phyloP scores from a whole-genome alignment of 2,113 vertebrate species.

The Lepisosteus oculatus region DNA sequence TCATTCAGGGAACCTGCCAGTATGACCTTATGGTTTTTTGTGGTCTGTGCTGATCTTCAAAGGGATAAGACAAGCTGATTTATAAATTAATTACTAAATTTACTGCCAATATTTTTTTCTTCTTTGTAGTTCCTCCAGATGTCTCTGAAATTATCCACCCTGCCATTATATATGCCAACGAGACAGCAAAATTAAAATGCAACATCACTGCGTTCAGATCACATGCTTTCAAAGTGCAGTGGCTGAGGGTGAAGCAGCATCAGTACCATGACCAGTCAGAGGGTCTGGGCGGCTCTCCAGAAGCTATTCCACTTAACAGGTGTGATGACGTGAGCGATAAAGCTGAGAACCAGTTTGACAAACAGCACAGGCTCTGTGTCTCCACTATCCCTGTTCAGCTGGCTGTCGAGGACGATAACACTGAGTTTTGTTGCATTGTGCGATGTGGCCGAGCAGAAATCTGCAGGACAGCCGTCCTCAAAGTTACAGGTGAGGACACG shows the following conservation, averaged over 20 bases:
- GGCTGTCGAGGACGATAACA: conserved; percentile 37
- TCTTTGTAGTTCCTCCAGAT: conserved; percentile 31
- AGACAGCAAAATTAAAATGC: conserved; percentile 39
- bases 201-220: conserved; percentile 35
- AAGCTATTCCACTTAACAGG: conserved; percentile 12
- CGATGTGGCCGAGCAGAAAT: background rate
- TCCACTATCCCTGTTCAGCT: conserved; percentile 44
- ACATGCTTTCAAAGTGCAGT: conserved; percentile 40
- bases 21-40: no score
- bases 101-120: no score
- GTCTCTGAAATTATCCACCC: conserved; percentile 50
- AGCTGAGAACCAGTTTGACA: conserved; percentile 36
- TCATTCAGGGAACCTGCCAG: no score
- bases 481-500: no score
- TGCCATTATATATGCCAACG: conserved; percentile 31
- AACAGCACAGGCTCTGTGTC: conserved; percentile 31
- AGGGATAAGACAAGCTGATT: no score
- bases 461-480: no score
- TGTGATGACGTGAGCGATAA: conserved; percentile 36
- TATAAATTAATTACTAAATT: no score
- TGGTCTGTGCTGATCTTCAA: no score
- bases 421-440: conserved; percentile 43
- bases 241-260: conserved; percentile 30
- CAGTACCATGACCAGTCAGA: background rate
- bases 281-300: background rate